Evolutionary conservation across 1,140 invertebrate genomes (phyloP), one percentile per base, ranked within the genome.

Genomic region (Theocolax elegans): DNA sequence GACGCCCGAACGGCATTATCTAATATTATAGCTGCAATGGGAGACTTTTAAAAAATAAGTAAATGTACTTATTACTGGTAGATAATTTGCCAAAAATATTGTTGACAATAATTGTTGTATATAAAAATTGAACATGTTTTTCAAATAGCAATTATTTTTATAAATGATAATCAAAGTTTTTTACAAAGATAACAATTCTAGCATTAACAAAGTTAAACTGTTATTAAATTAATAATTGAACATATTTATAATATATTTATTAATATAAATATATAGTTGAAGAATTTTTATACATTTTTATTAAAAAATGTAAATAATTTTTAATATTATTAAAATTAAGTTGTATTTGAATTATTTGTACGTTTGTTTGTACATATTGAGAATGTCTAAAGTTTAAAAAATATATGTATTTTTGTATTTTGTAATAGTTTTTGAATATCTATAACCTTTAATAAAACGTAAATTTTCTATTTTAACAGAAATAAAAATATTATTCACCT

Each of bases 21-120:
- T 49, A 94, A 94, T 83, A 94, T 94, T 74, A 93, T 95, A 54
- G 88, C 92, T 27, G 92, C 93, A 23, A 93, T 94, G 90, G 90
- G 91, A 76, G 89, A 90, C 74, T 83, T 88, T 60, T 89, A 74
- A 82, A 64, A 25, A 29, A 8, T 48, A 38, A 46, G 40, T 44
- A 23, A 38, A 15, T 23, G 6, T 15, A 40, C 15, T 51, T 51
- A 13, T 51, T 62, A 49, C 21, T 31, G 25, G 67, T 54, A 62
- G 12, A 27, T 23, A 7, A 29, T 63, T 44, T 49, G 19, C 56
- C 44, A 51, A 67, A 56, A 40, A 48, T 60, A 44, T 69, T 53
- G 53, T 44, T 49, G 31, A 44, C 19, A 44, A 42, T 21, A 48
- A 13, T 60, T 42, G 8, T 23, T 49, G 2, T 40, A 23, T 3